Evolutionary conservation across 2,797 vertebrate species (phyloP).

Genomic region (Coregonus sp.): DNA sequence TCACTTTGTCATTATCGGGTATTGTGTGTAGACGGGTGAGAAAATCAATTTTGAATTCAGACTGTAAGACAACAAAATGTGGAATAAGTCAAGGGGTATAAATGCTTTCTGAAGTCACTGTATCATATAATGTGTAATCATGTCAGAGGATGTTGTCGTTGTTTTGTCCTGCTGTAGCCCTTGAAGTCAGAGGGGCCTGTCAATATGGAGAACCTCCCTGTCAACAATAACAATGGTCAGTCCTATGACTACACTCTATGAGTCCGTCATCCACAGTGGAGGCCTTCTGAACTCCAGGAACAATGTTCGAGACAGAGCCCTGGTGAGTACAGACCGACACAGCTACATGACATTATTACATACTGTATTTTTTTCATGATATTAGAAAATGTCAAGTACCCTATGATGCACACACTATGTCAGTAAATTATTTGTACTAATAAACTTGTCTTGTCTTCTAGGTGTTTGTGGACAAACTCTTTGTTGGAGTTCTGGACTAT

Average conservation of each 20-base stretch:
- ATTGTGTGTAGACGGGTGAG: too few relatives aligned
- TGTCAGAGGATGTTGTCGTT: neutral
- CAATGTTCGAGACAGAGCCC: conserved; percentile 83
- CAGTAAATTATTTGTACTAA: neutral
- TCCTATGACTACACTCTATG: conserved; percentile 88
- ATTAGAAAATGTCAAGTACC: neutral
- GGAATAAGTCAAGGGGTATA: too few relatives aligned
- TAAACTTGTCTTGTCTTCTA: conserved; percentile 47
- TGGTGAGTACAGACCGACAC: conserved; percentile 70
- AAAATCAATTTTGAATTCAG: too few relatives aligned
- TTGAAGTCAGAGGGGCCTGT: conserved; percentile 78
- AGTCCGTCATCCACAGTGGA: conserved; percentile 82
- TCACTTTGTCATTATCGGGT: too few relatives aligned
- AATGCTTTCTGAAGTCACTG: too few relatives aligned
- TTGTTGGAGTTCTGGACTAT: conserved; percentile 86
- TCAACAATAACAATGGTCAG: conserved; percentile 85
- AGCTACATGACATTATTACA: neutral
- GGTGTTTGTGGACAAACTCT: conserved; percentile 86
- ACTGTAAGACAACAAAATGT: too few relatives aligned
- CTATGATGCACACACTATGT: neutral
- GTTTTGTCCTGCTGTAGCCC: conserved; percentile 64
- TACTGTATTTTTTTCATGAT: neutral
- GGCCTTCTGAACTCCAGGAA: conserved; percentile 79
- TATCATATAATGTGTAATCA: too few relatives aligned
- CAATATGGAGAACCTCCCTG: conserved; percentile 88